Base-by-base conservation (phyloP, 2,888 invertebrate species). In the Hedychridium roseum region DNA sequence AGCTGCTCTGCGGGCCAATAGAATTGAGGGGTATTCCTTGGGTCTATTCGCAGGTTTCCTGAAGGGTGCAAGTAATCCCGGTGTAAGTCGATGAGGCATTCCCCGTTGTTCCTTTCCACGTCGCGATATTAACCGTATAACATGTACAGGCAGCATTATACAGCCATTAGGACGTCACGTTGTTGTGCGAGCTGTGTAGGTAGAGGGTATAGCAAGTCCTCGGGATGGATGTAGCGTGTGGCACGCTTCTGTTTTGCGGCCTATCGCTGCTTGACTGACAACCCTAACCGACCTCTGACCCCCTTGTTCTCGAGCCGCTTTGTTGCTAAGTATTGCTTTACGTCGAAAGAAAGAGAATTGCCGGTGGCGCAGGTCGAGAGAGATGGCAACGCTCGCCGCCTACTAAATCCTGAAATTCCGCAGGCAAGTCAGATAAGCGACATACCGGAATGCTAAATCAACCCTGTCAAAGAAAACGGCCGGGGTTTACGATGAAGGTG, bases 221-320 rank as follows among this genome's bases (percentile, higher is more conserved):
- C 28, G 45, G 38, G 2, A 7, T 43, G 44, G 46, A 61, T 58
- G 50, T 70, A 60, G 68, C 68, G 68, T 69, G 69, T 60, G 60
- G 59, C 70, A 71, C 66, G 66, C 70, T 66, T 60, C 48, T 50
- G 36, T 40, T 45, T 31, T 57, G 42, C 47, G 46, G 55, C n/a
- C 63, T 59, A 64, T 63, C 58, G 60, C 45, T 34, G 48, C 55
- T 68, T 68, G 62, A 71, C 64, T 68, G 64, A 66, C 68, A 68
- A 67, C 53, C 59, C 54, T 66, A 61, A 65, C 67, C 57, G 55
- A 58, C 43, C 50, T 42, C 41, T 53, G 38, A 18, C 23, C 39
- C 47, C 42, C 30, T 41, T 53, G 3, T n/a, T 7, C 21, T 5
- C 37, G 20, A 18, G 35, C 15, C 20, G 20, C 31, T 21, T 5